phyloP scores from a whole-genome alignment of 2,797 vertebrate genomes.

The Artibeus lituratus region DNA sequence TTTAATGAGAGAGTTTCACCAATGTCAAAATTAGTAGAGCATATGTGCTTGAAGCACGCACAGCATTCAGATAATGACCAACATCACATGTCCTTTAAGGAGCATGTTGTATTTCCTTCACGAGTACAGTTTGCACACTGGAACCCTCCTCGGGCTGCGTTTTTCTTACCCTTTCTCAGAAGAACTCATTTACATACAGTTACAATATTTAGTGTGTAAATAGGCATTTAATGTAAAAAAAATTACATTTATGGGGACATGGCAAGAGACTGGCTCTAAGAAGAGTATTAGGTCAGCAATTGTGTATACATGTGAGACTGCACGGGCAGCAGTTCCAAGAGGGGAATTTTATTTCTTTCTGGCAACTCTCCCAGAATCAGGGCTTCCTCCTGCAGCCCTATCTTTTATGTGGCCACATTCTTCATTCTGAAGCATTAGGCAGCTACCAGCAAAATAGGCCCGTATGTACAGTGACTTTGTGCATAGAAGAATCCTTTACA shows the following conservation, averaged over 20 bases:
- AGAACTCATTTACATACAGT: neutral
- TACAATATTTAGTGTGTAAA: neutral
- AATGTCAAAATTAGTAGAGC: neutral
- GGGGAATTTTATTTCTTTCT: conserved; percentile 2
- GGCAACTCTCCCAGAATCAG: conserved; percentile 20
- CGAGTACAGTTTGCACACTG: neutral
- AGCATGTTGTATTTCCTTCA: neutral
- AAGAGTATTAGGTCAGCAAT: conserved; percentile 2
- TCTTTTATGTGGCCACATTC: neutral
- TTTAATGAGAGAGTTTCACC: conserved; percentile 25
- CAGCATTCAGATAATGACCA: neutral
- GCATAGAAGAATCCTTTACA: neutral
- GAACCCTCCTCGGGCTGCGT: neutral
- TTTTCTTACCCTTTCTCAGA: neutral
- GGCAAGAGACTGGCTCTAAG: neutral
- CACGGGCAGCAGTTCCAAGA: neutral
- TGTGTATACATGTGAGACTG: neutral
- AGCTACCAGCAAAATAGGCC: neutral
- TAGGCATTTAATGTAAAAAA: neutral
- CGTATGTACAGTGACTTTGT: neutral
- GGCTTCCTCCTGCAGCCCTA: neutral
- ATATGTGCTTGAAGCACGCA: neutral
- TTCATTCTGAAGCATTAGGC: neutral
- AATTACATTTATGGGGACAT: neutral
- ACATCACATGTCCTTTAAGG: neutral